These are phyloP conservation scores for Deladenus siricidicola DNA, from an alignment of 2,888 invertebrate genomes.

Conservation along the genomic window DNA sequence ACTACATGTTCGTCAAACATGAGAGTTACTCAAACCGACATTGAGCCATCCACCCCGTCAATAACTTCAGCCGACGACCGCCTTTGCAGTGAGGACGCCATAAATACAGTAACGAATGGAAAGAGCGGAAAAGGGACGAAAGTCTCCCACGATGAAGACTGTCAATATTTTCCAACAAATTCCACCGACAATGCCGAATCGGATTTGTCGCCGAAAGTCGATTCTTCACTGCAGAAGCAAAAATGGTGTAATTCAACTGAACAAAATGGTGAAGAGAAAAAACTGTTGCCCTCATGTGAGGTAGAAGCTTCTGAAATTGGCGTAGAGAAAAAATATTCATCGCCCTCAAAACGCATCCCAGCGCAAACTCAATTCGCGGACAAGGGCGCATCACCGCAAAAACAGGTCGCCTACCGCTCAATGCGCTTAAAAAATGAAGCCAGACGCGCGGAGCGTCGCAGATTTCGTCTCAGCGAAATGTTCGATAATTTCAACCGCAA, in stretches of 20 bases:
- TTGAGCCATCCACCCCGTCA: neutral
- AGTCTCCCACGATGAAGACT: neutral
- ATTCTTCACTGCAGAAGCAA: too few species aligned
- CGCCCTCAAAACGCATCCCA: too few species aligned
- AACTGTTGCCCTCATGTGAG: neutral
- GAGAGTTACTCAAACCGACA: neutral
- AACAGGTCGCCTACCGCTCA: neutral
- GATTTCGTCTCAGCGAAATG: conserved; percentile 3
- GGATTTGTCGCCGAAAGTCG: neutral
- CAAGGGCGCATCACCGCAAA: neutral
- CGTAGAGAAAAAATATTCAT: too few species aligned
- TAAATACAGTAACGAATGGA: neutral
- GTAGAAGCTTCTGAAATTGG: neutral
- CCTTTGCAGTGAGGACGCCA: too few species aligned
- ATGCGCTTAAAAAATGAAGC: neutral
- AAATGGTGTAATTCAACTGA: too few species aligned
- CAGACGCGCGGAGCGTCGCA: neutral
- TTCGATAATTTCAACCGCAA: conserved; percentile 2
- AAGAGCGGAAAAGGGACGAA: neutral
- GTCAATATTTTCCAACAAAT: neutral
- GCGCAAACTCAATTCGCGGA: neutral
- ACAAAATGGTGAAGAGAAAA: neutral
- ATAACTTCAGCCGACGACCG: too few species aligned
- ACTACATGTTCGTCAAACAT: neutral
- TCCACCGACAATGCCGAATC: neutral